Base-by-base conservation (phyloP, 2,888 invertebrate species). In the Meiosimyza decipiens region DNA sequence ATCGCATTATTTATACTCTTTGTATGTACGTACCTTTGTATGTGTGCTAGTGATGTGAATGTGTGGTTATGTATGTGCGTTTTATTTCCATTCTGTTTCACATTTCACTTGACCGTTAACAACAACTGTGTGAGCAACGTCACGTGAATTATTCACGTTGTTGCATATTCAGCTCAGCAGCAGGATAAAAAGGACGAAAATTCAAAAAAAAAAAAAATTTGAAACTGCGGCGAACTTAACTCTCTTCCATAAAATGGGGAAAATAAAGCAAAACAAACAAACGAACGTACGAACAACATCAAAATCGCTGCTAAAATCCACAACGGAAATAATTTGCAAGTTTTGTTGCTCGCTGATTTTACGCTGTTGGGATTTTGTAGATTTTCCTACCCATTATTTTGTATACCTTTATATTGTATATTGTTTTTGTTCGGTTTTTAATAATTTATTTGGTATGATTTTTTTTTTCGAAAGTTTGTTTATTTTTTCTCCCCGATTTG, bases 301-400 rank as follows among this genome's bases (percentile, higher is more conserved):
- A 40, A 40, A 40, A 40, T 1, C 6, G 6, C 40, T 40, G 40
- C 40, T 40, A 9, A 40, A 40, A 64, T 64, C 22, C 64, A 28
- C 50, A 50, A 16, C 50, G 64, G 51, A 64, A 64, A 64, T 28
- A 51, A 64, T 64, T 64, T 64, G 64, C 64, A 64, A 64, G 50
- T 51, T 51, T 51, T 28, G 9, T 11, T 59, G 12, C 15, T 18
- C 28, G 0, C 22, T 59, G 18, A 3, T 28, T 22, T 47, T 4
- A 12, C 22, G 12, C 28, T 64, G 22, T 64, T 50, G 49, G 18
- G 18, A 22, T 55, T 18, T 55, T 55, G 12, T 55, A 12, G 18
- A 15, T 60, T 28, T 33, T 22, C 11, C 7, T 15, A 11, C 28
- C 59, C 9, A 28, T 28, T 12, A 22, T 28, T 28, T 28, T 40